Conservation (phyloP, 2,113 vertebrate species). For the Dunckerocampus dactyliophorus region DNA sequence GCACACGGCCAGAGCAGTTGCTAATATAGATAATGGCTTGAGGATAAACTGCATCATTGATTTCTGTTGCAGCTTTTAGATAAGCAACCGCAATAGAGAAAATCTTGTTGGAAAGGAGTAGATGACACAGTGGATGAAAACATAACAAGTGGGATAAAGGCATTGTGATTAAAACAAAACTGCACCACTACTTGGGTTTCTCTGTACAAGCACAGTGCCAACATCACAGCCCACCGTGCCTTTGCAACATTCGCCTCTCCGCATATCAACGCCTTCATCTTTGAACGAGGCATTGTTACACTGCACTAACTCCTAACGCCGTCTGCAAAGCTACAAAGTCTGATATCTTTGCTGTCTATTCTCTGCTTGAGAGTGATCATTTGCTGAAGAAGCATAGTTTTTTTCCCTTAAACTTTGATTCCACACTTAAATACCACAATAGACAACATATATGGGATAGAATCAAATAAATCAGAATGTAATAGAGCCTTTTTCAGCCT, state of each 20-base stretch:
- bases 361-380: constrained; percentile 25
- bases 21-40: constrained; percentile 65
- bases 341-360: constrained; percentile 36
- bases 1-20: constrained; percentile 37
- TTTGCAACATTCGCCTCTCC: constrained; percentile 31
- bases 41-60: constrained; percentile 62
- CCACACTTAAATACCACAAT: constrained; percentile 9
- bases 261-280: constrained; percentile 55
- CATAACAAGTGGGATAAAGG: constrained; percentile 31
- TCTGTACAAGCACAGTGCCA: constrained; percentile 25
- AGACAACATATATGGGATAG: constrained; percentile 12
- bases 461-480: constrained; percentile 18
- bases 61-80: constrained; percentile 50
- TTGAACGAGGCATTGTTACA: constrained; percentile 44
- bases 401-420: constrained; percentile 19
- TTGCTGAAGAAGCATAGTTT: constrained; percentile 23
- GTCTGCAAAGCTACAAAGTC: constrained; percentile 38
- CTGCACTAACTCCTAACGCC: constrained; percentile 38
- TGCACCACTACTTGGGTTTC: constrained; percentile 28
- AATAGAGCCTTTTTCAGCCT: constrained; percentile 32
- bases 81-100: constrained; percentile 26
- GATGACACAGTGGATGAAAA: constrained; percentile 32
- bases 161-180: constrained; percentile 43
- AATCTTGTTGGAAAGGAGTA: not conserved
- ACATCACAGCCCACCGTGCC: constrained; percentile 24